Percentiles rank a stretch among this genome's conserved stretches.
Evolutionary conservation across 1,140 invertebrate genomes (phyloP).

Genomic region (Drosophila quadrilineata): DNA sequence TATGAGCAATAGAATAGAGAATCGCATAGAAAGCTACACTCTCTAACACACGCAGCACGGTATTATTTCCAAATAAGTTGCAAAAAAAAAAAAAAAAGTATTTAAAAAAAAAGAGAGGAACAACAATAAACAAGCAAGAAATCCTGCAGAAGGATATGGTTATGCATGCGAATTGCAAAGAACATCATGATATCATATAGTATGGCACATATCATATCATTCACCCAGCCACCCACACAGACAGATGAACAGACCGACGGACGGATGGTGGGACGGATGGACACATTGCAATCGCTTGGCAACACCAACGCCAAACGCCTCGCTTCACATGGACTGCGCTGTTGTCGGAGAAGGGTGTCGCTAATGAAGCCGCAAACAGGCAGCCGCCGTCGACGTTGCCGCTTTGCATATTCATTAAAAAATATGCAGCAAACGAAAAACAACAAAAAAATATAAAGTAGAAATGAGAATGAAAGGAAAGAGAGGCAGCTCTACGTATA

Average conservation of each 20-base stretch:
- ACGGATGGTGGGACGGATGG: no score
- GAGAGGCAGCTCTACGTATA: constrained; percentile 29
- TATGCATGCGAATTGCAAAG: no score
- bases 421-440: constrained; percentile 31
- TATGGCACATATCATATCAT: constrained; percentile 14
- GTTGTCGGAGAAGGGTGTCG: constrained; percentile 48
- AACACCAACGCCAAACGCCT: constrained; percentile 47
- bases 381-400: constrained; percentile 28
- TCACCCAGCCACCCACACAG: not conserved
- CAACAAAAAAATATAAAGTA: constrained; percentile 20
- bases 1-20: no score
- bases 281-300: constrained; percentile 64
- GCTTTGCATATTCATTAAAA: constrained; percentile 52
- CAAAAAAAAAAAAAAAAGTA: constrained; percentile 15
- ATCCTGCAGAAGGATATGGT: no score
- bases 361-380: constrained; percentile 78
- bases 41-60: no score
- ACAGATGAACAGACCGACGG: no score
- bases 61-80: constrained; percentile 72
- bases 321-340: constrained; percentile 17
- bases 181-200: no score
- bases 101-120: constrained; percentile 23
- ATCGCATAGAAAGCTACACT: no score
- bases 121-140: no score
- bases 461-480: no score